phyloP scores from a whole-genome alignment of 1,140 invertebrate species.

The Nixonia krombeini region DNA sequence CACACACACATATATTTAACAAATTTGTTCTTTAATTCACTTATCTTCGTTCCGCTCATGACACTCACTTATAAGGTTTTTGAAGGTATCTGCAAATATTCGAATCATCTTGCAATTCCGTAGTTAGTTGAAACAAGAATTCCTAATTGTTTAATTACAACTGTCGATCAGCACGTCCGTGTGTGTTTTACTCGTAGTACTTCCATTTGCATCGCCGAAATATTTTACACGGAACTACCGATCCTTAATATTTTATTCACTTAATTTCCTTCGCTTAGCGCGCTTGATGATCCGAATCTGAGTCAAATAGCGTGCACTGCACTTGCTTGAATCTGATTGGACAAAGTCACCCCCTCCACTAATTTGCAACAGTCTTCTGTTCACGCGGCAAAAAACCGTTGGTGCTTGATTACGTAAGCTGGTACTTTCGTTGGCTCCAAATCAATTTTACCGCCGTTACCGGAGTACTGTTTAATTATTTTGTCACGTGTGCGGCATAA shows the following conservation, averaged over 20 bases:
- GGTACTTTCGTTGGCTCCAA: no score
- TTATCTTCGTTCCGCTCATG: no score
- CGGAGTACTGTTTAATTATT: no score
- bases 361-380: no score
- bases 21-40: no score
- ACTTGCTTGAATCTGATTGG: no score
- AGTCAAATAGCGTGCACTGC: not conserved
- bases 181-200: not conserved
- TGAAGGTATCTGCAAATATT: constrained; percentile 65
- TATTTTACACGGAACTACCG: no score
- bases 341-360: no score
- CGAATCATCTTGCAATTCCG: constrained; percentile 58
- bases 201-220: not conserved
- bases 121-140: constrained; percentile 5
- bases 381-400: no score
- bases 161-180: not conserved
- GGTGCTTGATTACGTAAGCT: no score
- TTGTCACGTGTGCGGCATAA: no score
- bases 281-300: not conserved
- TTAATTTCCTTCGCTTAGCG: not conserved
- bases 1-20: not conserved
- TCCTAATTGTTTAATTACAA: not conserved
- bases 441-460: no score
- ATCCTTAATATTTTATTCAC: not conserved
- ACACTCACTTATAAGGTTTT: constrained; percentile 66